A percentile compares a stretch with the other conserved stretches of the same genome.
phyloP scores from a whole-genome alignment of 2,888 invertebrate genomes.

The Acanthosepion pharaonis region DNA sequence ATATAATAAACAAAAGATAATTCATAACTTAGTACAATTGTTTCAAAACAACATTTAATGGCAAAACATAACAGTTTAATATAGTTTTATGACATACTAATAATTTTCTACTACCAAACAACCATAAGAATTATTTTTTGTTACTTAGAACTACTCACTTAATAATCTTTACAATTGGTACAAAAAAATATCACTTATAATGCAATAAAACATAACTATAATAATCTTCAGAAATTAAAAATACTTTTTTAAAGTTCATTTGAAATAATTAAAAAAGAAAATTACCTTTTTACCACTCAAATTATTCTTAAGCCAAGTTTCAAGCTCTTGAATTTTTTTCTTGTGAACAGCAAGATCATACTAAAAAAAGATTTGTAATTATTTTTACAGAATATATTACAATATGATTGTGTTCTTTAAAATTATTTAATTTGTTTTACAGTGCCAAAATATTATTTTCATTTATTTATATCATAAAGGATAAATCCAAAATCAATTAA shows the following conservation, averaged over 20 bases:
- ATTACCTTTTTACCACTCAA: conserved; percentile 36
- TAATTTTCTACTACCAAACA: not conserved
- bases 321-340: conserved; percentile 84
- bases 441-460: no score
- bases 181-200: no score
- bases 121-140: no score
- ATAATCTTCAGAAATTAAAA: not conserved
- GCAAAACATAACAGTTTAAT: no score
- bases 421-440: no score
- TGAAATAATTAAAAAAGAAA: not conserved
- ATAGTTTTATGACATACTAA: not conserved
- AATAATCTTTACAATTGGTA: no score
- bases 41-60: not conserved
- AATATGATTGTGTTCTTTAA: no score
- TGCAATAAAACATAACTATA: not conserved
- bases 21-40: not conserved
- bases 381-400: not conserved
- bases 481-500: no score
- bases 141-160: no score
- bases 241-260: not conserved
- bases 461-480: no score
- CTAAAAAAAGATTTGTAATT: conserved; percentile 54
- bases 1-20: not conserved
- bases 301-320: conserved; percentile 79
- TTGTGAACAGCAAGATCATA: conserved; percentile 83